These are phyloP conservation scores for Lamprotornis superbus DNA, from an alignment of 2,113 vertebrate genomes.

Conservation along the genomic window DNA sequence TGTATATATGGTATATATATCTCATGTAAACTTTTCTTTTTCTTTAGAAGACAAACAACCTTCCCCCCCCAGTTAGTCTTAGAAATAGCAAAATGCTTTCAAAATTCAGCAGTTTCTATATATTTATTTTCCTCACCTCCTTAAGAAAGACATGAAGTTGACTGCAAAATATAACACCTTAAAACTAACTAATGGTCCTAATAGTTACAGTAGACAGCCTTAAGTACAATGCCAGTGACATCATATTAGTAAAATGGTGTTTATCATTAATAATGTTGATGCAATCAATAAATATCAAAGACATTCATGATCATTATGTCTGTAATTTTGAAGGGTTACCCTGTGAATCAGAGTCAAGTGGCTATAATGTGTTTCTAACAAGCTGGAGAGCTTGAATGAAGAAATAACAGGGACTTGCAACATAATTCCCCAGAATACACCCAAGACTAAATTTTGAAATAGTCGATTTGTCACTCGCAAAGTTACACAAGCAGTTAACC, in stretches of 20 bases:
- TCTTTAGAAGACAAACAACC: background rate
- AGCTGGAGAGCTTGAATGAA: background rate
- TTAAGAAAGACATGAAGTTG: background rate
- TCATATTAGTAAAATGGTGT: background rate
- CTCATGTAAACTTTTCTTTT: background rate
- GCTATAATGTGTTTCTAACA: constrained; percentile 4
- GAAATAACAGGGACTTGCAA: background rate
- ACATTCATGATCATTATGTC: constrained; percentile 31
- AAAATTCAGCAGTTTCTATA: background rate
- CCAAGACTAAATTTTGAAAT: background rate
- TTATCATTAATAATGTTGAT: constrained; percentile 54
- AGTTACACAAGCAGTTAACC: background rate
- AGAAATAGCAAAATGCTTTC: background rate
- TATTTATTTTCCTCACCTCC: background rate
- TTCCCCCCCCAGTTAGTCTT: background rate
- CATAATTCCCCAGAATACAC: background rate
- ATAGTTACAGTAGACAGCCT: constrained; percentile 2
- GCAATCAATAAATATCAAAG: constrained; percentile 21
- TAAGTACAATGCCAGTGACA: background rate
- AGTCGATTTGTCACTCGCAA: background rate
- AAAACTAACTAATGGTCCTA: background rate
- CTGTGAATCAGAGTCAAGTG: background rate
- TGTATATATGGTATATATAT: background rate
- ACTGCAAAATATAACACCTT: background rate
- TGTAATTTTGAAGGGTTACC: constrained; percentile 27